Evolutionary conservation across 2,797 vertebrate species (phyloP).

Genomic region (Tarsius wallacei): DNA sequence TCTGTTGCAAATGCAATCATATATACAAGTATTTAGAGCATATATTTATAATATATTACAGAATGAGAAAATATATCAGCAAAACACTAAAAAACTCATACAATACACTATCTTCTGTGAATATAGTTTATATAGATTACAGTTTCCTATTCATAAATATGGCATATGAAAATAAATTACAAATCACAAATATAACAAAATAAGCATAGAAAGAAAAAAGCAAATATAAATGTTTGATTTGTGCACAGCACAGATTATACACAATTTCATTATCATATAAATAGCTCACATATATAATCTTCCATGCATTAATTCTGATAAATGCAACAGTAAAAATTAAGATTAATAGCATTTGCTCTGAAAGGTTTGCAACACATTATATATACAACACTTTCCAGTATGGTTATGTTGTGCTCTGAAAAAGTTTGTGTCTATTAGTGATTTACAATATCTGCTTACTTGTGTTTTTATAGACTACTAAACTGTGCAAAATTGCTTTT

Average conservation of each 20-base stretch:
- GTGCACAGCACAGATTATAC: slow-evolving; percentile 87
- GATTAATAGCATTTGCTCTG: slow-evolving; percentile 89
- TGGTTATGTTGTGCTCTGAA: slow-evolving; percentile 84
- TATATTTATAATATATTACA: slow-evolving; percentile 62
- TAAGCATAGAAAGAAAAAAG: slow-evolving; percentile 86
- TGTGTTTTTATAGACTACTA: slow-evolving; percentile 88
- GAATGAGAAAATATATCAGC: slow-evolving; percentile 53
- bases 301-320: slow-evolving; percentile 89
- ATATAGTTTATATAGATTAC: slow-evolving; percentile 80
- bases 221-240: slow-evolving; percentile 88
- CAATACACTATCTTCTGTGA: slow-evolving; percentile 65
- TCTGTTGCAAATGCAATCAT: slow-evolving; percentile 33
- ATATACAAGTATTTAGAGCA: slow-evolving; percentile 49
- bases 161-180: slow-evolving; percentile 89
- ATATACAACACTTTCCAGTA: slow-evolving; percentile 85
- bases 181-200: slow-evolving; percentile 86
- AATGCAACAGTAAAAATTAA: slow-evolving; percentile 91
- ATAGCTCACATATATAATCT: slow-evolving; percentile 90
- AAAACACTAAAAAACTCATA: slow-evolving; percentile 67
- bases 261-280: slow-evolving; percentile 92
- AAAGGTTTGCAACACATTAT: slow-evolving; percentile 86
- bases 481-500: slow-evolving; percentile 83
- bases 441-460: slow-evolving; percentile 89
- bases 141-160: slow-evolving; percentile 87
- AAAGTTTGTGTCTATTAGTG: slow-evolving; percentile 86